These are phyloP conservation scores for Leptopilina clavipes DNA, from an alignment of 1,140 invertebrate genomes.

Conservation along the genomic window DNA sequence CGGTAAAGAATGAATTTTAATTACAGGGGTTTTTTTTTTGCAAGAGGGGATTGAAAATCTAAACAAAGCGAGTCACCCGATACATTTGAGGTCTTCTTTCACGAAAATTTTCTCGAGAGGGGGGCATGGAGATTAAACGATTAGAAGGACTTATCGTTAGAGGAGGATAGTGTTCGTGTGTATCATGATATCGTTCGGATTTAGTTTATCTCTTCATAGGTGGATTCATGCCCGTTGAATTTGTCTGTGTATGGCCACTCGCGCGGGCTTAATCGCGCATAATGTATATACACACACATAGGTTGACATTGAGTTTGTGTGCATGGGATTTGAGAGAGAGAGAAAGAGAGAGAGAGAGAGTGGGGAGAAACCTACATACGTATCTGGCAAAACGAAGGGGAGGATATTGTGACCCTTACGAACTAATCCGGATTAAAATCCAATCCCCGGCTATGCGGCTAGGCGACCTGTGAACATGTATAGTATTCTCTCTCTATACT, in stretches of 20 bases:
- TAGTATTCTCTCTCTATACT: constrained; percentile 40
- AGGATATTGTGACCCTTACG: constrained; percentile 71
- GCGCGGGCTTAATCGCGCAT: constrained; percentile 57
- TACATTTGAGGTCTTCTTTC: constrained; percentile 41
- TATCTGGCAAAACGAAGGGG: constrained; percentile 49
- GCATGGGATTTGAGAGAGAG: constrained; percentile 24
- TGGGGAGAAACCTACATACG: constrained; percentile 41
- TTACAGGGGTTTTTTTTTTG: no score
- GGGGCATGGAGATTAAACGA: constrained; percentile 57
- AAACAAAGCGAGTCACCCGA: not conserved
- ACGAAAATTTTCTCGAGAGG: constrained; percentile 45
- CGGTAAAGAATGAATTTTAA: no score
- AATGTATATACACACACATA: constrained; percentile 54
- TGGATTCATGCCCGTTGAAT: constrained; percentile 21
- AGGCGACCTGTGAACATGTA: constrained; percentile 64
- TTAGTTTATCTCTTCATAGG: constrained; percentile 39
- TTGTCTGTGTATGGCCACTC: constrained; percentile 45
- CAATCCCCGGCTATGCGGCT: constrained; percentile 66
- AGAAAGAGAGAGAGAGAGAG: no score
- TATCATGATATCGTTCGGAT: constrained; percentile 50
- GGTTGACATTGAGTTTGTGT: constrained; percentile 41
- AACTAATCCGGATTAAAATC: constrained; percentile 73
- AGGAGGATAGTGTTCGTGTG: constrained; percentile 51
- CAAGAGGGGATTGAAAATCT: not conserved
- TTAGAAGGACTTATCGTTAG: constrained; percentile 54